Conservation (phyloP, 2,888 invertebrate genomes). For the Antheraea assamensis region DNA sequence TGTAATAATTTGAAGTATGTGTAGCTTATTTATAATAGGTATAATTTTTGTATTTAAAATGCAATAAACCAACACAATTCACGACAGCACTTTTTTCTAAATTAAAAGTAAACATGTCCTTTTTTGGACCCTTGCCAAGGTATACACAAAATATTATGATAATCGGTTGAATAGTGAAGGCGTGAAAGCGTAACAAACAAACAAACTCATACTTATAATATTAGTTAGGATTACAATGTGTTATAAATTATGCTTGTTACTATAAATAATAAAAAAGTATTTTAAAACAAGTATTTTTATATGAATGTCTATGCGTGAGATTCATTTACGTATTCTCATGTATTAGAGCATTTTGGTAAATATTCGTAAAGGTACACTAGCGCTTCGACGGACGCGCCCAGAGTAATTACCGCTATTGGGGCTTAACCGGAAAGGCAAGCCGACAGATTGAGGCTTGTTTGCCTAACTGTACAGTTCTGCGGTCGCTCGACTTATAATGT, state of each 20-base stretch:
- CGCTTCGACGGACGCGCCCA: conserved; percentile 36
- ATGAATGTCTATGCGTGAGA: not conserved
- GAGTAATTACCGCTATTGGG: conserved; percentile 60
- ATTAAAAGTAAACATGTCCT: too few species aligned
- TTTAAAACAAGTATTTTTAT: not conserved
- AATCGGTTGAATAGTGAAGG: too few species aligned
- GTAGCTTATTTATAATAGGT: too few species aligned
- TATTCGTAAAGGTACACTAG: not conserved
- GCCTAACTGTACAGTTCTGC: conserved; percentile 47
- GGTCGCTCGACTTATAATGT: conserved; percentile 34
- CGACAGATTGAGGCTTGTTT: conserved; percentile 40
- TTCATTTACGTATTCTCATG: not conserved
- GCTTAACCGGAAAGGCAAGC: conserved; percentile 48
- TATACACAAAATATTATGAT: too few species aligned
- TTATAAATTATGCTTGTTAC: not conserved
- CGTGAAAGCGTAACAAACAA: too few species aligned
- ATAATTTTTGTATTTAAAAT: too few species aligned
- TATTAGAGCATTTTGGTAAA: not conserved
- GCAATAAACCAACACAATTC: too few species aligned
- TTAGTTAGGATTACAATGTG: too few species aligned
- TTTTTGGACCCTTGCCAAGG: too few species aligned
- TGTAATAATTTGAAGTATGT: too few species aligned
- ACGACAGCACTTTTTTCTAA: too few species aligned
- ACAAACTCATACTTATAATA: too few species aligned
- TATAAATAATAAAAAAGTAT: not conserved